Evolutionary conservation across 2,113 vertebrate genomes (phyloP).

Genomic region (Patagioenas fasciata): DNA sequence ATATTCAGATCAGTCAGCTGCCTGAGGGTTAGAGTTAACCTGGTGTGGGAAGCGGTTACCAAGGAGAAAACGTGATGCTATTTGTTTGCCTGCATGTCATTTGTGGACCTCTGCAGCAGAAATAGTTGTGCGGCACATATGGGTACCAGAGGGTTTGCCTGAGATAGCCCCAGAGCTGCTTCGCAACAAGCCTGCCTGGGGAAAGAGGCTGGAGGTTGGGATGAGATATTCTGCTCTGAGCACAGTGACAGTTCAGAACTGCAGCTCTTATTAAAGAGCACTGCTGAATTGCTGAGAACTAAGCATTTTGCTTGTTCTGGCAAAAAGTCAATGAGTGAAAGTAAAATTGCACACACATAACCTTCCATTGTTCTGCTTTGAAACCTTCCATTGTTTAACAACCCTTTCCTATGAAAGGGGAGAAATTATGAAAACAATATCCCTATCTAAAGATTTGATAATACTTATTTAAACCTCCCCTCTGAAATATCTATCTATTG

Average conservation of each 20-base stretch:
- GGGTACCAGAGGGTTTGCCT: neutral
- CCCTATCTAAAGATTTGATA: constrained; percentile 12
- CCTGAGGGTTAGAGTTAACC: neutral
- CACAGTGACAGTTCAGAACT: neutral
- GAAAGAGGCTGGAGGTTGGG: neutral
- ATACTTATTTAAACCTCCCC: neutral
- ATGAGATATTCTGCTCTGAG: neutral
- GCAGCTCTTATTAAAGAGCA: neutral
- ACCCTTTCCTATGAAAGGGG: neutral
- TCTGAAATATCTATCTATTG: neutral
- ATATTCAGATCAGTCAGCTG: neutral
- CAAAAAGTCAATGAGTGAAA: constrained; percentile 59
- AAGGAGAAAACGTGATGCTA: neutral
- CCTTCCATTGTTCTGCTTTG: constrained; percentile 57
- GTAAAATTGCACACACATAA: neutral
- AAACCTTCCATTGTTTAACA: constrained; percentile 40
- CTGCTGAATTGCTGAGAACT: constrained; percentile 4
- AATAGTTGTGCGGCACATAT: neutral
- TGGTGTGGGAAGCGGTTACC: neutral
- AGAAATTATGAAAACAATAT: constrained; percentile 33
- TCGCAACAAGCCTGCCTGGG: neutral
- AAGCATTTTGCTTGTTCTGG: constrained; percentile 30
- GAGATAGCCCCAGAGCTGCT: neutral
- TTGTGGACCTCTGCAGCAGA: neutral
- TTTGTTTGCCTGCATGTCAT: neutral